A percentile compares a stretch with the other conserved stretches of the same genome.
Evolutionary conservation across 2,888 invertebrate genomes (phyloP).

Genomic region (Tipula vernalis): DNA sequence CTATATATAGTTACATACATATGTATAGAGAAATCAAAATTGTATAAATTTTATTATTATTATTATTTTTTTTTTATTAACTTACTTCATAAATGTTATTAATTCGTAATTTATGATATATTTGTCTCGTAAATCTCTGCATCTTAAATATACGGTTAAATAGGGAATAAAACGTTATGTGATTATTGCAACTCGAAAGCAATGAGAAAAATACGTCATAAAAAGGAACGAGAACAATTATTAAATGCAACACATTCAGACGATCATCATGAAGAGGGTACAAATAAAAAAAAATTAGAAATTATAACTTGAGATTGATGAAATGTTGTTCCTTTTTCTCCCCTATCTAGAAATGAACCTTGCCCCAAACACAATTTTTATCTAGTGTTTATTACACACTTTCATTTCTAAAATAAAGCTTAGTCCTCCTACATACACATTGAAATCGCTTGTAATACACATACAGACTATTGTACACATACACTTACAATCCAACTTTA

Average conservation of each 20-base stretch:
- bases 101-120: background rate
- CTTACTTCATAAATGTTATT: background rate
- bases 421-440: background rate
- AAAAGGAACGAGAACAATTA: slow-evolving; percentile 44
- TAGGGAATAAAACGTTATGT: slow-evolving; percentile 87
- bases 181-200: slow-evolving; percentile 70
- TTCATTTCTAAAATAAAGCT: background rate
- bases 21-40: background rate
- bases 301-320: background rate
- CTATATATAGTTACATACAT: too few species aligned
- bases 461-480: background rate
- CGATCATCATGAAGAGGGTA: slow-evolving; percentile 23
- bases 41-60: background rate
- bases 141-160: slow-evolving; percentile 18
- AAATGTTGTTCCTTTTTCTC: background rate
- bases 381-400: background rate
- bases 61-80: too few species aligned
- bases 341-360: background rate
- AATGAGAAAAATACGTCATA: slow-evolving; percentile 52
- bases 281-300: slow-evolving; percentile 13
- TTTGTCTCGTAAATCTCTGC: slow-evolving; percentile 11
- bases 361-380: background rate
- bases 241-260: slow-evolving; percentile 36
- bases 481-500: background rate
- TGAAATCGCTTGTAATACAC: background rate